phyloP scores from a whole-genome alignment of 2,888 invertebrate species.

The Euplexia lucipara region DNA sequence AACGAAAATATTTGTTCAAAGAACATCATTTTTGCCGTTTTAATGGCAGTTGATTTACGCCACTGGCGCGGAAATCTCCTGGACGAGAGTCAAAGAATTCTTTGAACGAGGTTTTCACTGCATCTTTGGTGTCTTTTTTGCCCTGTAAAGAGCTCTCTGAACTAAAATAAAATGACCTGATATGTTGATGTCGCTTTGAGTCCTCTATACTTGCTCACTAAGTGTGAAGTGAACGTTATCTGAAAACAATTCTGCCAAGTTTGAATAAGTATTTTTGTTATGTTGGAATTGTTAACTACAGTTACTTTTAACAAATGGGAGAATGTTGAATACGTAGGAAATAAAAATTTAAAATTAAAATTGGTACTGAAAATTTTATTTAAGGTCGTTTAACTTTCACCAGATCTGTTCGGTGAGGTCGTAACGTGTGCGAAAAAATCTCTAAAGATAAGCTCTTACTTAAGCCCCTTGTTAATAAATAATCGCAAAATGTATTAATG shows the following conservation, averaged over 20 bases:
- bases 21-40: constrained; percentile 60
- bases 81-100: constrained; percentile 65
- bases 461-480: constrained; percentile 33
- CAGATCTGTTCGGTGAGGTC: background rate
- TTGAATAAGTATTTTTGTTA: constrained; percentile 31
- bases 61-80: constrained; percentile 62
- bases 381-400: background rate
- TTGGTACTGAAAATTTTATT: background rate
- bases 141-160: constrained; percentile 52
- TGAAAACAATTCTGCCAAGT: constrained; percentile 16
- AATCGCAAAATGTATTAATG: constrained; percentile 28
- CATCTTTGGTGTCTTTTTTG: constrained; percentile 57
- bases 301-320: background rate
- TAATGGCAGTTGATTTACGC: constrained; percentile 66
- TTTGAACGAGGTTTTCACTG: constrained; percentile 63
- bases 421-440: constrained; percentile 15
- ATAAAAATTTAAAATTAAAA: constrained; percentile 1
- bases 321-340: constrained; percentile 1
- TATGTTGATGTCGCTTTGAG: constrained; percentile 60
- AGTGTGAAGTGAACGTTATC: constrained; percentile 31
- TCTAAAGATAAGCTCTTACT: constrained; percentile 5
- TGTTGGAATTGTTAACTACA: background rate
- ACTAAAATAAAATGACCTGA: constrained; percentile 59
- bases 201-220: constrained; percentile 34
- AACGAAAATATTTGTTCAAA: constrained; percentile 62